These are phyloP conservation scores for Neoitamus cyanurus DNA, from an alignment of 2,888 invertebrate species.

Conservation along the genomic window DNA sequence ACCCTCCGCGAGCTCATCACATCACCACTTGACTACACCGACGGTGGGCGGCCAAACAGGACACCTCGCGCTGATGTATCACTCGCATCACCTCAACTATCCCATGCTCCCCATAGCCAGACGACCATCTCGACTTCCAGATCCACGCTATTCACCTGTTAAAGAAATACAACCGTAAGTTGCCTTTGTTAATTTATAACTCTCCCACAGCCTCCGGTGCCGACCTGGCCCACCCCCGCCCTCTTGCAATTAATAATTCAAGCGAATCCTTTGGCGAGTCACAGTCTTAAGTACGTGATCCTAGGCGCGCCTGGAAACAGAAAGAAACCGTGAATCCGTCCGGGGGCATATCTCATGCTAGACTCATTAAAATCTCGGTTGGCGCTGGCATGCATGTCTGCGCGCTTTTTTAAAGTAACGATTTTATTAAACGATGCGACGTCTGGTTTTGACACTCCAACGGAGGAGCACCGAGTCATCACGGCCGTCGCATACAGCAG, in stretches of 20 bases:
- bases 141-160: constrained; percentile 54
- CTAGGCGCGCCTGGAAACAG: constrained; percentile 4
- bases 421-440: constrained; percentile 17
- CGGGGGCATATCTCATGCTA: not conserved
- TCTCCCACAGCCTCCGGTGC: not conserved
- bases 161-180: constrained; percentile 43
- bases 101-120: constrained; percentile 64
- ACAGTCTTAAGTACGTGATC: constrained; percentile 12
- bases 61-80: constrained; percentile 64
- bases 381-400: not conserved
- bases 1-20: constrained; percentile 47
- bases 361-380: constrained; percentile 40
- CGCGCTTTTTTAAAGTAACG: constrained; percentile 27
- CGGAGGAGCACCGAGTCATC: not conserved
- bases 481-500: not conserved
- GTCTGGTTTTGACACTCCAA: constrained; percentile 32
- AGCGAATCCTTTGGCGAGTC: constrained; percentile 10
- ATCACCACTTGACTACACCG: constrained; percentile 46
- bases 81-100: constrained; percentile 63
- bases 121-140: constrained; percentile 61
- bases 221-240: not conserved
- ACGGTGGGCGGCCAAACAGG: constrained; percentile 55
- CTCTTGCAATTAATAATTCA: constrained; percentile 23
- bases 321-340: not conserved
- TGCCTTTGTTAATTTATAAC: constrained; percentile 27